Conservation (phyloP, 2,797 vertebrate genomes). For the Peromyscus eremicus region DNA sequence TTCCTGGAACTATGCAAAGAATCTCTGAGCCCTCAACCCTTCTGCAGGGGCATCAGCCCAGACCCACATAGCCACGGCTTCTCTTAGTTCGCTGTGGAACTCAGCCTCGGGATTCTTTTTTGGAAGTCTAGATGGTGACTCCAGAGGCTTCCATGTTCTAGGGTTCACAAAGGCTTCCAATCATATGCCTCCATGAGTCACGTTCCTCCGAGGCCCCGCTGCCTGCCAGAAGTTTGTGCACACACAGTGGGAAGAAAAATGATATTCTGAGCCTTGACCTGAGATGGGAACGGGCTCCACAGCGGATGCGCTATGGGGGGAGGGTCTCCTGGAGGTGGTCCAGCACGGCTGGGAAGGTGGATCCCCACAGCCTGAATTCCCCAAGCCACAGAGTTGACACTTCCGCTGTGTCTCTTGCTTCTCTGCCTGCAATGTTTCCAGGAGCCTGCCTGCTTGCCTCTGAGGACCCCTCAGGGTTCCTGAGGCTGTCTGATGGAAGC, state of each 20-base stretch:
- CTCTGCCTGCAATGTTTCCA: rapidly evolving
- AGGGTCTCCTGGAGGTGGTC: neutral
- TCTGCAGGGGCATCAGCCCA: neutral
- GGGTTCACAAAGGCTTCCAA: conserved; percentile 50
- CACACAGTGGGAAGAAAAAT: conserved; percentile 5
- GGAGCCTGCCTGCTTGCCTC: neutral
- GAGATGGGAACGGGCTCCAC: too few relatives aligned
- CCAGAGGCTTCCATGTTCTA: rapidly evolving
- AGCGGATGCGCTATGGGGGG: rapidly evolving
- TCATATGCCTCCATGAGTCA: conserved; percentile 9
- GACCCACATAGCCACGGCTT: neutral
- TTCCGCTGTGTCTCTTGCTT: neutral
- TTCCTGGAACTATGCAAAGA: neutral
- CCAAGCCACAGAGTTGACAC: rapidly evolving
- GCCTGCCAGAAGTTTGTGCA: rapidly evolving
- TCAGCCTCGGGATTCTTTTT: neutral
- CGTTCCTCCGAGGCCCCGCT: neutral
- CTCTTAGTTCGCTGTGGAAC: neutral
- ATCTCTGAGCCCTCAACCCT: neutral
- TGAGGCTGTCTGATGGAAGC: neutral
- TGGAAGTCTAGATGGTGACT: rapidly evolving
- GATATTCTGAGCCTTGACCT: conserved; percentile 46
- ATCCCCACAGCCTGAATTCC: rapidly evolving
- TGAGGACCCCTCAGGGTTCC: too few relatives aligned
- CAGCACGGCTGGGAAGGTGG: neutral